phyloP scores from a whole-genome alignment of 1,140 invertebrate species.

The Rhizoglyphus robini region DNA sequence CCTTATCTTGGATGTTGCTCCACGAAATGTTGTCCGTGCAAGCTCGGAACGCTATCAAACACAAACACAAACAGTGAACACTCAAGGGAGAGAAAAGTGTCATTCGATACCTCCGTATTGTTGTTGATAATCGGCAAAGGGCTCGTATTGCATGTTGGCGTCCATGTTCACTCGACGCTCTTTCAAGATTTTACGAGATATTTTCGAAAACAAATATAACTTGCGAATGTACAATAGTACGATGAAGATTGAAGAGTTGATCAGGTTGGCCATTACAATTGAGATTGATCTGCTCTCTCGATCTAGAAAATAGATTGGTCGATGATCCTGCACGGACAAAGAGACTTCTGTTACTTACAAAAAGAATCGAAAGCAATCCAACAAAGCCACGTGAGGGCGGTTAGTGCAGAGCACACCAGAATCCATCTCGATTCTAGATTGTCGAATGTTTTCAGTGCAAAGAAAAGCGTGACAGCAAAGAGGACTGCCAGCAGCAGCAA shows the following conservation, averaged over 20 bases:
- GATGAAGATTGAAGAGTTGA: slow-evolving; percentile 33
- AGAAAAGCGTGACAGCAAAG: slow-evolving; percentile 33
- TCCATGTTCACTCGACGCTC: slow-evolving; percentile 14
- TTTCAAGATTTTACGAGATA: slow-evolving; percentile 14
- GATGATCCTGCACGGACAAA: too few relatives aligned
- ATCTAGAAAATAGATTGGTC: too few relatives aligned
- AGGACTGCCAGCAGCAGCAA: slow-evolving; percentile 39
- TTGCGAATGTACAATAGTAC: slow-evolving; percentile 33
- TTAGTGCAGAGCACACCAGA: slow-evolving; percentile 32
- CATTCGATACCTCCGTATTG: slow-evolving; percentile 16
- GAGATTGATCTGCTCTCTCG: slow-evolving; percentile 17
- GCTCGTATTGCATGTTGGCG: slow-evolving; percentile 10
- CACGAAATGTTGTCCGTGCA: slow-evolving; percentile 8
- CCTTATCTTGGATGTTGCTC: slow-evolving; percentile 9
- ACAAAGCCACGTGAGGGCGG: slow-evolving; percentile 34
- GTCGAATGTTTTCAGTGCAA: slow-evolving; percentile 34
- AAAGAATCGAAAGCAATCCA: slow-evolving; percentile 30
- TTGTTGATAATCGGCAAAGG: slow-evolving; percentile 16
- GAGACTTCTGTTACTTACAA: too few relatives aligned
- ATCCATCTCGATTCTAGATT: slow-evolving; percentile 39
- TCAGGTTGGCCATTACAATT: slow-evolving; percentile 33
- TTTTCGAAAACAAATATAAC: slow-evolving; percentile 33
- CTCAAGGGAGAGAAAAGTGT: neutral
- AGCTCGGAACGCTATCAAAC: neutral
- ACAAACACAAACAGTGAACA: neutral